These are phyloP conservation scores for Machaerirhynchus nigripectus DNA, from an alignment of 2,113 vertebrate species.

Conservation along the genomic window DNA sequence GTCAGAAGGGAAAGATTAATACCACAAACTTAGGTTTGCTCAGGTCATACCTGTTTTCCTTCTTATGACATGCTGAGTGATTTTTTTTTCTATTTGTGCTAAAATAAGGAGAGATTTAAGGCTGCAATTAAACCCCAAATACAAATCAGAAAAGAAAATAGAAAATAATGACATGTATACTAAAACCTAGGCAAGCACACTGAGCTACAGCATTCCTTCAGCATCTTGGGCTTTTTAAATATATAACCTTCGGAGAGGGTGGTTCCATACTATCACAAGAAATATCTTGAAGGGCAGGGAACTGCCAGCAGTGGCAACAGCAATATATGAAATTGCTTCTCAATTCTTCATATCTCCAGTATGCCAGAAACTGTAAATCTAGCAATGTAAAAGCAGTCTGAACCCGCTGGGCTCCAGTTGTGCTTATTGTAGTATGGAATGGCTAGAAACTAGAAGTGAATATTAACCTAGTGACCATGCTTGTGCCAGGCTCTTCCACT, in stretches of 20 bases:
- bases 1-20: background rate
- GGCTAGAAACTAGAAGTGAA: background rate
- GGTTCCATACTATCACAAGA: constrained; percentile 17
- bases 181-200: background rate
- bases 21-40: background rate
- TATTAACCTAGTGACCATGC: background rate
- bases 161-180: background rate
- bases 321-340: constrained; percentile 58
- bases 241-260: background rate
- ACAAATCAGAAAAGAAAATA: background rate
- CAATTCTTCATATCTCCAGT: constrained; percentile 29
- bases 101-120: background rate
- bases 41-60: background rate
- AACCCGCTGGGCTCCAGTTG: background rate
- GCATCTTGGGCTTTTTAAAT: background rate
- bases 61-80: background rate
- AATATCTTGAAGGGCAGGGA: constrained; percentile 35
- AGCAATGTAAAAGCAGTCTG: constrained; percentile 13
- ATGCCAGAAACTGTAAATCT: constrained; percentile 39
- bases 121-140: background rate
- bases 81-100: background rate
- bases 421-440: background rate
- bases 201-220: background rate
- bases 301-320: constrained; percentile 37
- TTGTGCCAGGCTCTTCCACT: background rate